These are phyloP conservation scores for Pelecanus crispus DNA, from an alignment of 2,113 vertebrate species.

Conservation along the genomic window DNA sequence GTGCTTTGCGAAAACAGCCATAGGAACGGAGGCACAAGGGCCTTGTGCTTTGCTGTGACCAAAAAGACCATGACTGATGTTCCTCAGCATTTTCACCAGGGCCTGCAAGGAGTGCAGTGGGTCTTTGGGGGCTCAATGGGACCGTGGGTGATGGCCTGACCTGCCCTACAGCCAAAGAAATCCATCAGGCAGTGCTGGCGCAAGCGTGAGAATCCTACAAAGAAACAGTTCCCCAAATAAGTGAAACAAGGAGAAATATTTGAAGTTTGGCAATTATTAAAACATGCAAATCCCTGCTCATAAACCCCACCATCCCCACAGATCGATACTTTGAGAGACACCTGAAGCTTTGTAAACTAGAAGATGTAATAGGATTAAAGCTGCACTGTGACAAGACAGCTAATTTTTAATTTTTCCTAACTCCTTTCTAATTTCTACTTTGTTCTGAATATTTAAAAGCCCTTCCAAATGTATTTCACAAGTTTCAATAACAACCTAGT, in stretches of 20 bases:
- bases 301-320: not conserved
- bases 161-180: not conserved
- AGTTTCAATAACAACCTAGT: conserved; percentile 50
- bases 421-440: conserved; percentile 45
- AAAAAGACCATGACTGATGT: not conserved
- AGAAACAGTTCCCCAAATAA: not conserved
- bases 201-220: accelerated
- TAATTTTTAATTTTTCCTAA: conserved; percentile 49
- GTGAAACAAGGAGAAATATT: not conserved
- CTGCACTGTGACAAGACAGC: conserved; percentile 2
- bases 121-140: accelerated
- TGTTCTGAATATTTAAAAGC: conserved; percentile 50
- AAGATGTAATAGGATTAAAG: conserved; percentile 20
- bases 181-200: not conserved
- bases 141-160: not conserved
- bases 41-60: not conserved
- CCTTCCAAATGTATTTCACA: conserved; percentile 41
- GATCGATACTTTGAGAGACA: not conserved
- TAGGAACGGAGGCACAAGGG: not conserved
- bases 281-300: not conserved
- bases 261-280: not conserved
- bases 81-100: not conserved
- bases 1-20: not conserved
- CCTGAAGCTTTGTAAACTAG: conserved; percentile 25
- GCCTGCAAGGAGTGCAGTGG: not conserved